These are phyloP conservation scores for Dryadula phaetusa DNA, from an alignment of 2,888 invertebrate species.

Conservation along the genomic window DNA sequence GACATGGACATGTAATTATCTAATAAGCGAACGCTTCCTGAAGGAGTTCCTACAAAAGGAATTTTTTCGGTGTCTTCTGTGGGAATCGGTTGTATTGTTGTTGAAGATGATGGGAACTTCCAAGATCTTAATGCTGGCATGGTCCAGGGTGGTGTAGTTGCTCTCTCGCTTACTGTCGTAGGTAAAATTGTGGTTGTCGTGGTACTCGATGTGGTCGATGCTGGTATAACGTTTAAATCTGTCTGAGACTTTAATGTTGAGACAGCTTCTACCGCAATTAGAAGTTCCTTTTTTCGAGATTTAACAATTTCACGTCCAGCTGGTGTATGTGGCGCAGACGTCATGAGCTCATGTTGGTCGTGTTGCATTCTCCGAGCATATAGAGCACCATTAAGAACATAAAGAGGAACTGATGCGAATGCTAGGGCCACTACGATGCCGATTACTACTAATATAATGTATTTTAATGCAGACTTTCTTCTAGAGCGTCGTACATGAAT, in stretches of 20 bases:
- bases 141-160: conserved; percentile 78
- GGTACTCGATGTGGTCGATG: conserved; percentile 52
- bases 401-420: conserved; percentile 68
- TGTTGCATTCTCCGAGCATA: conserved; percentile 59
- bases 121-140: conserved; percentile 80
- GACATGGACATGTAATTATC: conserved; percentile 69
- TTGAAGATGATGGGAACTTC: conserved; percentile 66
- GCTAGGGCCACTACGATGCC: conserved; percentile 67
- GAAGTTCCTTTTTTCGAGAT: conserved; percentile 74
- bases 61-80: conserved; percentile 63
- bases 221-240: conserved; percentile 58
- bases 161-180: conserved; percentile 56
- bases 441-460: conserved; percentile 67
- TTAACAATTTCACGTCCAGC: conserved; percentile 64
- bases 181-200: conserved; percentile 56
- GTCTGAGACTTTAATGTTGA: conserved; percentile 59
- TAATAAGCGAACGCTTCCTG: conserved; percentile 63
- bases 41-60: conserved; percentile 63
- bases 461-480: conserved; percentile 69
- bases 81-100: conserved; percentile 64
- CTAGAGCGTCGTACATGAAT: conserved; percentile 72
- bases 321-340: conserved; percentile 60
- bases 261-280: conserved; percentile 61
- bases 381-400: conserved; percentile 67
- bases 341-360: conserved; percentile 56